Base-by-base conservation (phyloP, 2,797 vertebrate species). In the Centropyge bicolor region DNA sequence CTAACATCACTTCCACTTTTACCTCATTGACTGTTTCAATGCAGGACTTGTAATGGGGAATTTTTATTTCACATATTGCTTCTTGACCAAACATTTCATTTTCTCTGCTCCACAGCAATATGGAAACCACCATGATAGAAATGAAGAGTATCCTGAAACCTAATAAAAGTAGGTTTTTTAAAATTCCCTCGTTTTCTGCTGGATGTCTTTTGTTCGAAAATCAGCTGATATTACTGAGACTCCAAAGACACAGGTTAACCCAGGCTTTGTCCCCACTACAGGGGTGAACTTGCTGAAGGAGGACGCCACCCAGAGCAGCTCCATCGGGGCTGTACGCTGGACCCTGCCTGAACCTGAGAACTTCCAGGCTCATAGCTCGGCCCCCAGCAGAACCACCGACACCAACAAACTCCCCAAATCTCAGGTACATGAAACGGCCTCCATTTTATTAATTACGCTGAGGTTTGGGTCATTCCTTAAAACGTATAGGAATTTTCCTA, bases 131-230 rank as follows among this genome's bases (percentile, higher is more conserved):
- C 20, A 77, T 90, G 38, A 31, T 31, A 31, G 84, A 90, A 69
- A 88, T 93, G 87, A 95, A 95, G 74, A 80, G 93, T 9, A 95
- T 96, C 80, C 76, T 95, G 75, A 95, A 95, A 76, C n/a, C 57
- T 10, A 63, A 63, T 9, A 92, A 68, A 74, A 92, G 95, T 95
- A 92, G 0, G 92, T 84, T 16, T 35, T 10, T 0, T 0, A 31
- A 31, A 31, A 31, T 27, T 52, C 6, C 0, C 16, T 45, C 8
- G 59, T n/a, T 19, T 8, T 27, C 43, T 61, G n/a, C 35, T 70
- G 20, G 14, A 24, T 22, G 48, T 43, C 16, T 31, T 27, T 9
- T 64, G 31, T 7, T 12, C 3, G n/a, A 48, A 48, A 57, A 35
- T 46, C 17, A 65, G 14, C 13, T 36, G 9, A 41, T 24, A 5